phyloP scores from a whole-genome alignment of 64 coral and sea anemone species.

The Pocillopora damicornis region DNA sequence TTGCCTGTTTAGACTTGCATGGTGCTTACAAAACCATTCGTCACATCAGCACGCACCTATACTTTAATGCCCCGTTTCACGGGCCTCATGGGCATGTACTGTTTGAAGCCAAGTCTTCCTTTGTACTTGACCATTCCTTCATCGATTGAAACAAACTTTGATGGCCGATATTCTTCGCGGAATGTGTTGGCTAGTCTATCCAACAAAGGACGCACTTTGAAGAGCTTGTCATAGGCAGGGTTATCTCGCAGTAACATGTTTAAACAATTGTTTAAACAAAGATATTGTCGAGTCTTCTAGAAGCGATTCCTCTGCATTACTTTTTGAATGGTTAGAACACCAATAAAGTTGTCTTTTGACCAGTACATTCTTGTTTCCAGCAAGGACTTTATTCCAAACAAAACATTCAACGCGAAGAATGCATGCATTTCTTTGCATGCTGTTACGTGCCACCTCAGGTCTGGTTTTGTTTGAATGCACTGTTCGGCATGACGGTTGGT shows the following conservation, averaged over 20 bases:
- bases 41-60: too few relatives aligned
- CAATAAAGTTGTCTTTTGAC: too few relatives aligned
- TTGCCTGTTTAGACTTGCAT: too few relatives aligned
- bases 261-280: too few relatives aligned
- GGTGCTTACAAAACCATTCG: too few relatives aligned
- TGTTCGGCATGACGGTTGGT: constrained; percentile 33
- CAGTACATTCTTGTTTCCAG: too few relatives aligned
- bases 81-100: constrained; percentile 40
- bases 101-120: constrained; percentile 37
- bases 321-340: too few relatives aligned
- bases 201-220: constrained; percentile 5
- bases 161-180: constrained; percentile 18
- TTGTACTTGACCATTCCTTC: constrained; percentile 33
- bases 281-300: too few relatives aligned
- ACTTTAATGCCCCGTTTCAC: constrained; percentile 25
- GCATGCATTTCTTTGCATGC: constrained; percentile 17
- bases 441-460: constrained; percentile 7
- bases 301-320: constrained; percentile 30
- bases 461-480: constrained; percentile 19
- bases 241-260: too few relatives aligned
- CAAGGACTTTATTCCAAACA: constrained; percentile 17
- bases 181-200: constrained; percentile 19
- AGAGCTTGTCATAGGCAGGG: too few relatives aligned
- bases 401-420: background rate
- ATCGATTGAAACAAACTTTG: constrained; percentile 30